Conservation (phyloP, 2,797 vertebrate species). For the Remorina albescens region DNA sequence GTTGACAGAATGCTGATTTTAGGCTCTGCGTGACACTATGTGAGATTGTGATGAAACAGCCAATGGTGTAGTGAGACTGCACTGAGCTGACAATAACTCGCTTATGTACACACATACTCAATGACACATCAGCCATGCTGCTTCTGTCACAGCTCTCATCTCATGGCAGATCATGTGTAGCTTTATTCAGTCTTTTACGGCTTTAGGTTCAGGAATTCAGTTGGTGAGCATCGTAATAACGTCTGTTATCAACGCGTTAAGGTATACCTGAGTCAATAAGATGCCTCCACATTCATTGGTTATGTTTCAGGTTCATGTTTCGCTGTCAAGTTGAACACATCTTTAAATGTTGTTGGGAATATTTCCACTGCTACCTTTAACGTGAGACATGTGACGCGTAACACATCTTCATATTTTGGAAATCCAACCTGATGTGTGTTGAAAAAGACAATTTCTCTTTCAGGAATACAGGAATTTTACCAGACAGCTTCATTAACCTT, state of each 20-base stretch:
- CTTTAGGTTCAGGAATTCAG: constrained; percentile 25
- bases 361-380: constrained; percentile 33
- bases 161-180: neutral
- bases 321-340: constrained; percentile 15
- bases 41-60: neutral
- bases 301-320: constrained; percentile 25
- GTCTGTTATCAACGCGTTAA: constrained; percentile 1
- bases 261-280: constrained; percentile 2
- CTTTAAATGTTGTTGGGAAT: constrained; percentile 31
- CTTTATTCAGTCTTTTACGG: neutral
- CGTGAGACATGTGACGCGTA: constrained; percentile 12
- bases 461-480: constrained; percentile 22
- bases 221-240: constrained; percentile 13
- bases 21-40: neutral
- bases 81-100: constrained; percentile 2
- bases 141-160: neutral
- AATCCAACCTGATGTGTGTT: constrained; percentile 22
- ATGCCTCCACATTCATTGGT: constrained; percentile 8
- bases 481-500: constrained; percentile 36
- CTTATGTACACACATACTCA: neutral
- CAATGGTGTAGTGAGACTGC: neutral
- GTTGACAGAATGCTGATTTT: neutral
- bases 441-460: constrained; percentile 14
- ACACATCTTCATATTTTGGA: constrained; percentile 22
- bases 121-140: neutral